Percentiles rank a stretch among this genome's conserved stretches.
Conservation (phyloP, 2,113 vertebrate genomes). For the Pseudopipra pipra region DNA sequence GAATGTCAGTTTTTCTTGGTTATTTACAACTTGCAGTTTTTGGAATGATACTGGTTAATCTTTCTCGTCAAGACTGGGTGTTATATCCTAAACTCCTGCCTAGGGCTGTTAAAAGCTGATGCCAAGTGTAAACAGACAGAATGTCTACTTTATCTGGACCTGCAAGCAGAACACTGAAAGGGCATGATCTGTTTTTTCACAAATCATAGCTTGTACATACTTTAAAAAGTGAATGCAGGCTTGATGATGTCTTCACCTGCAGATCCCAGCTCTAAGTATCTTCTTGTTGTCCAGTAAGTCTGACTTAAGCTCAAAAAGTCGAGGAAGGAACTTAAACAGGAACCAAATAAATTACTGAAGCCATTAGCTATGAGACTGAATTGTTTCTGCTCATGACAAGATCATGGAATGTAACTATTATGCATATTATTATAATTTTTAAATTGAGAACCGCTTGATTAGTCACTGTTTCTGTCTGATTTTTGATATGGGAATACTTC, state of each 20-base stretch:
- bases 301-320: not conserved
- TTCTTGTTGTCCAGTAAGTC: not conserved
- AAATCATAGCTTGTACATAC: not conserved
- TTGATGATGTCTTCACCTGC: not conserved
- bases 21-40: not conserved
- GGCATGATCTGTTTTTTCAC: not conserved
- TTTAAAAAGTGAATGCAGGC: not conserved
- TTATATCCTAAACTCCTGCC: not conserved
- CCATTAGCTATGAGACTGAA: not conserved
- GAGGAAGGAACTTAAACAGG: not conserved
- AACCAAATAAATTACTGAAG: not conserved
- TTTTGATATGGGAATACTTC: not conserved
- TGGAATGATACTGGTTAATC: not conserved
- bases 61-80: not conserved
- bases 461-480: not conserved
- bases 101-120: not conserved
- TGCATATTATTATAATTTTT: not conserved
- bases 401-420: not conserved
- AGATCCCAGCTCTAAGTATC: not conserved
- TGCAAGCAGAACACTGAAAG: not conserved
- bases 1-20: not conserved
- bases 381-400: not conserved
- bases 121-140: not conserved
- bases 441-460: not conserved
- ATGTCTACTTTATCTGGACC: not conserved